These are phyloP conservation scores for Leptodactylus fuscus DNA, from an alignment of 2,113 vertebrate species.

Conservation along the genomic window DNA sequence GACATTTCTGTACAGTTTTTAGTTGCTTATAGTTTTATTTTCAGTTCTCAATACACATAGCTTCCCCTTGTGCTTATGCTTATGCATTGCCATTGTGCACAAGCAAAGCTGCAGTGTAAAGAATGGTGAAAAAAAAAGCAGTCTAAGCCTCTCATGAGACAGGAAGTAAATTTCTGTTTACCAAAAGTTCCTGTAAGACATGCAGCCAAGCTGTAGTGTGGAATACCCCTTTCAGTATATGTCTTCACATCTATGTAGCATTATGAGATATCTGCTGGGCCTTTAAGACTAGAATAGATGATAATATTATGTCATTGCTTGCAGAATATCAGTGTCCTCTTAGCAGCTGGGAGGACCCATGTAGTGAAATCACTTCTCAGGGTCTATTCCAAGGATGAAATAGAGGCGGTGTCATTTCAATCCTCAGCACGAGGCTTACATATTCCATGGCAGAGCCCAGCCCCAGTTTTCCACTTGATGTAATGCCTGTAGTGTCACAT, in stretches of 20 bases:
- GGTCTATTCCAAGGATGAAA: constrained; percentile 41
- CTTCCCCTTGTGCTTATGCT: too few species aligned
- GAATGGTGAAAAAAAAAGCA: not conserved
- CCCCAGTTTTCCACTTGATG: constrained; percentile 47
- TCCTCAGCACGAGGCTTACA: constrained; percentile 11
- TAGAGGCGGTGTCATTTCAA: not conserved
- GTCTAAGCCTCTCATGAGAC: not conserved
- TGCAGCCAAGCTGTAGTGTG: not conserved
- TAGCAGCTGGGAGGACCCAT: not conserved
- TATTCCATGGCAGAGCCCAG: constrained; percentile 6
- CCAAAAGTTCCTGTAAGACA: not conserved
- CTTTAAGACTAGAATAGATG: not conserved
- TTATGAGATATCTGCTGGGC: too few species aligned
- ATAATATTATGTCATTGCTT: constrained; percentile 6
- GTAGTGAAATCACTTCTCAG: not conserved
- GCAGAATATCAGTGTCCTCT: not conserved
- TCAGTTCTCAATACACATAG: too few species aligned
- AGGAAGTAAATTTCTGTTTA: not conserved
- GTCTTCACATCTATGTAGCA: not conserved
- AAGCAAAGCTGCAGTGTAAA: not conserved
- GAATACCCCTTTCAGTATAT: too few species aligned
- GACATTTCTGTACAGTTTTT: too few species aligned
- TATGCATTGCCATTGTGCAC: too few species aligned
- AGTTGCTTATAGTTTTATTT: too few species aligned
- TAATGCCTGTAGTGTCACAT: constrained; percentile 46